Conservation (phyloP, 2,113 vertebrate genomes). For the Harpagus bidentatus region DNA sequence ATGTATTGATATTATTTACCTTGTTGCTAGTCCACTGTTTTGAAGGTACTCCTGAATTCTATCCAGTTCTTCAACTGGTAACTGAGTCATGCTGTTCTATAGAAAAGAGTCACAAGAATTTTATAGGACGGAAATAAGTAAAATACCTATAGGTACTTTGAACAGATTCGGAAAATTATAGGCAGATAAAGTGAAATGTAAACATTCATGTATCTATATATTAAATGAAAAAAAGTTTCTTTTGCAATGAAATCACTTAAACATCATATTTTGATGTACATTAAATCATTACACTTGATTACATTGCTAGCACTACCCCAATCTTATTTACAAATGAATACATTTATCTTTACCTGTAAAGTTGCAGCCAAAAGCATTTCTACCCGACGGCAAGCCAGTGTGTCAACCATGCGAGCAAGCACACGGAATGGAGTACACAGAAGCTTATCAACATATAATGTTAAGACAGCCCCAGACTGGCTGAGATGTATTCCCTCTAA, state of each 20-base stretch:
- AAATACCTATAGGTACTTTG: not conserved
- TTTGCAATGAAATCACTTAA: not conserved
- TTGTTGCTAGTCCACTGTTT: constrained; percentile 87
- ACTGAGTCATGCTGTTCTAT: constrained; percentile 89
- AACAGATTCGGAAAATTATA: not conserved
- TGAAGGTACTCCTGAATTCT: constrained; percentile 94
- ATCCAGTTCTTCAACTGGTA: constrained; percentile 90
- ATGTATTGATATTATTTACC: constrained; percentile 67
- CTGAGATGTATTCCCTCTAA: constrained; percentile 97
- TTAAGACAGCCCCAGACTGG: constrained; percentile 93
- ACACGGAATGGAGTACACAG: constrained; percentile 90
- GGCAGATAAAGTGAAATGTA: not conserved
- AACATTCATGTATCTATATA: rapidly evolving
- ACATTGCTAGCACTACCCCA: not conserved
- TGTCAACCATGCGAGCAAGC: constrained; percentile 94
- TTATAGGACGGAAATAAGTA: not conserved
- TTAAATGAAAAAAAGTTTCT: rapidly evolving
- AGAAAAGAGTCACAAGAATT: constrained; percentile 11
- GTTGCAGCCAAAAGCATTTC: constrained; percentile 97
- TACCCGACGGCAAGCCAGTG: constrained; percentile 91
- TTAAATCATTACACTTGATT: not conserved
- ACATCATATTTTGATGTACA: not conserved
- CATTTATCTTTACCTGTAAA: constrained; percentile 78
- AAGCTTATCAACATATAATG: constrained; percentile 92
- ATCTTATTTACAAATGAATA: not conserved